These are phyloP conservation scores for Phylloscopus whistleri DNA, from an alignment of 2,113 vertebrate species.

Conservation along the genomic window DNA sequence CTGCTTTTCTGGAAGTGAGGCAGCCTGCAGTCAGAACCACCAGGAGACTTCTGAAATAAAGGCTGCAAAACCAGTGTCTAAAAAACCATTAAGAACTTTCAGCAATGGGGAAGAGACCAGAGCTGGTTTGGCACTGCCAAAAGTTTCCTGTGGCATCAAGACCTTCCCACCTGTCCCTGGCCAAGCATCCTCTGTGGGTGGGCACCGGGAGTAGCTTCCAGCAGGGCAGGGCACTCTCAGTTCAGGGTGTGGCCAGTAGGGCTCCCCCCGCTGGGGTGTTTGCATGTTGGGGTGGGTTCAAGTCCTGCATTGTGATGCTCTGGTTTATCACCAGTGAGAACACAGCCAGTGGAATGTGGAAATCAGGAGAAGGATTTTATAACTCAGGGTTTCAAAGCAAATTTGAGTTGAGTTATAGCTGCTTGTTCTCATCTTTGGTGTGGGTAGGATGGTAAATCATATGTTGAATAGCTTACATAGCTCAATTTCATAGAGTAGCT, in stretches of 20 bases:
- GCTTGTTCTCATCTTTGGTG: background rate
- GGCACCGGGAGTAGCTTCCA: background rate
- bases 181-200: background rate
- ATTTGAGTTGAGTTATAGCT: background rate
- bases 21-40: background rate
- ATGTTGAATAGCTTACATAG: background rate
- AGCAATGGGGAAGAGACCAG: background rate
- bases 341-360: background rate
- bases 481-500: background rate
- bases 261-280: accelerated
- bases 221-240: background rate
- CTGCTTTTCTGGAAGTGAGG: background rate
- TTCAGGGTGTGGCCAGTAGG: background rate
- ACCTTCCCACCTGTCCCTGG: background rate
- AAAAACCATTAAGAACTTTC: background rate
- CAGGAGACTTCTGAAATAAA: background rate
- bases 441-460: background rate
- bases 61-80: background rate
- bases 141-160: background rate
- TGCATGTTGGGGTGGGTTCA: background rate
- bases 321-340: background rate
- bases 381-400: background rate
- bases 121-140: background rate
- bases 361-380: background rate
- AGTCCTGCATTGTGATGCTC: background rate